Evolutionary conservation across 2,113 vertebrate species (phyloP), one percentile per base, ranked within the genome.

Genomic region (Motacilla alba): DNA sequence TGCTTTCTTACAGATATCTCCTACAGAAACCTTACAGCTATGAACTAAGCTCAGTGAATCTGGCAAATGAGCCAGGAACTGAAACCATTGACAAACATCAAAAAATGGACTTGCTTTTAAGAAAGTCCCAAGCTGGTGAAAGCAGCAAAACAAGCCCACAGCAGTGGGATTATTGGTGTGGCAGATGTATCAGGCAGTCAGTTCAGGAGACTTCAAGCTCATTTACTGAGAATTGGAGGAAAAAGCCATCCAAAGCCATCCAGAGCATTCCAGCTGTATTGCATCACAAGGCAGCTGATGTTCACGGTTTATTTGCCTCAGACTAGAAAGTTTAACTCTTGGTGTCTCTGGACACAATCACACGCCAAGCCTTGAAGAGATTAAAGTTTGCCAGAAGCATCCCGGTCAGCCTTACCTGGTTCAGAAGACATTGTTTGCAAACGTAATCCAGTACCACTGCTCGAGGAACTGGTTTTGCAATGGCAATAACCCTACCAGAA

Each of bases 281-380:
- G 86, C 83, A 95, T 94, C 95, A 96, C 72, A 41, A 73, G 62
- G 93, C 96, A 97, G 95, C 94, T 92, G 93, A 90, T 76, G 46
- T 43, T 39, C 67, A 90, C 86, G 10, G 37, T 93, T 89, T 92
- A 52, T 83, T 60, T 43, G 73, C 39, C 85, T 77, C 60, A 13
- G n/a, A 69, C 21, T 4, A 44, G 7, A 37, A 66, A 87, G 53
- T 44, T 90, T 94, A 88, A 83, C 81, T 86, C 86, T 68, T 68
- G 21, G 8, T n/a, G 31, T 41, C 59, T 73, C 88, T 41, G 82
- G 41, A 60, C 78, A 55, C 70, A 86, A 68, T 60, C 6, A 47
- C 3, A 0, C 9, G 50, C 30, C 8, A 24, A 63, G n/a, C 15
- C 58, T 47, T 14, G 62, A 60, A 64, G 62, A 92, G 39, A 35